Base-by-base conservation (phyloP, 2,888 invertebrate species). In the Brachynemurus nebulosus region DNA sequence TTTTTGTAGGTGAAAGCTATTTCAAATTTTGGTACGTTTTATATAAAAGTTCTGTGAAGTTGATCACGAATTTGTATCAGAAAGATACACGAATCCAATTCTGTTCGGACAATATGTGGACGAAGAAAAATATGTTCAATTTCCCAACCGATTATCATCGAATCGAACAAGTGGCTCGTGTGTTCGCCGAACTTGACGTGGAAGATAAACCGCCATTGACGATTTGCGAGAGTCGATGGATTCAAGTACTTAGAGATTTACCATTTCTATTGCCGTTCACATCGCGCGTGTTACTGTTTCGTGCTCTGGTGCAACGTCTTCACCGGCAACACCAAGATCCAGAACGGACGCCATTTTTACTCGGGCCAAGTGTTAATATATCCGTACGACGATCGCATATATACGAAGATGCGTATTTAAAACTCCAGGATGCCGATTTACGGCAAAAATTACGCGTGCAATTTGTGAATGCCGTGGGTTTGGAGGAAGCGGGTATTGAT, bases 401-500 rank as follows among this genome's bases (percentile, higher is more conserved):
- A n/a, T 98, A 98, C 61, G 97, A 97, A 67, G 98, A 98, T 65
- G 91, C 97, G 0, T 96, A 38, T 38, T 20, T 44, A n/a, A 44
- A 44, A 12, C 18, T 44, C 12, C 19, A 36, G 38, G 93, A 91
- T 57, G 84, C 89, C 0, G 89, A 93, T 59, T 62, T 96, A 55
- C 79, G 88, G 50, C 68, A 84, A 47, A 84, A 84, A 57, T 78
- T 96, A 59, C 72, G 92, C 38, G 88, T 96, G 3, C 90, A 91
- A 57, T 70, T 96, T 52, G 80, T 92, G 36, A 97, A 95, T 57
- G 80, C 80, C 45, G 83, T 86, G 1, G 97, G 96, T 0, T 69
- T 91, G 11, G 88, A 91, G 54, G 97, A 98, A 63, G 91, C 91
- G 0, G 98, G 97, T 0, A 88, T 97, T 2, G 98, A 98, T 61